Percentiles rank a stretch among this genome's conserved stretches.
Evolutionary conservation across 35 echinoderm and acorn worm species (phyloP).

Genomic region (Heliocidaris erythrogramma): DNA sequence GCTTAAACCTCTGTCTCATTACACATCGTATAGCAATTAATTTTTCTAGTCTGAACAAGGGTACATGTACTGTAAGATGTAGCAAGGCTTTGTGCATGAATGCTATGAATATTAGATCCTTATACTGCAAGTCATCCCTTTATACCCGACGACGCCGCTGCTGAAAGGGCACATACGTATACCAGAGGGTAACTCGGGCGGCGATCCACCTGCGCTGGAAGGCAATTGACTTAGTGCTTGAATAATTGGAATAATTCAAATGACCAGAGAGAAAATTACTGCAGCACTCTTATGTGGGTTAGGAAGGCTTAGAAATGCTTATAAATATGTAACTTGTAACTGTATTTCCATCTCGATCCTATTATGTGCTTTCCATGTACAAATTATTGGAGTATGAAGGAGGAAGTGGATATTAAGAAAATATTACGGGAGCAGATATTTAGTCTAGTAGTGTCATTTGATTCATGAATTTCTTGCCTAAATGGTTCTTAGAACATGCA

Average conservation of each 20-base stretch:
- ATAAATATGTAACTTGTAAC: not conserved
- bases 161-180: not conserved
- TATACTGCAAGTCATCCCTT: not conserved
- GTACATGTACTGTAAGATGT: not conserved
- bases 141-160: not conserved
- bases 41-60: not conserved
- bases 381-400: not conserved
- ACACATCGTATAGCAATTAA: too few relatives aligned
- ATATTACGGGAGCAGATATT: not conserved
- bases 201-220: conserved; percentile 23
- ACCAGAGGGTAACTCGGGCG: not conserved
- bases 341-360: not conserved
- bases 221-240: conserved; percentile 42
- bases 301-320: too few relatives aligned
- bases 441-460: not conserved
- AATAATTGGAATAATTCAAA: conserved; percentile 44
- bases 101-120: not conserved
- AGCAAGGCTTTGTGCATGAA: not conserved
- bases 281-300: not conserved
- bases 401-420: not conserved
- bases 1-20: too few relatives aligned
- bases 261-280: conserved; percentile 15
- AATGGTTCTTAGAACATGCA: not conserved
- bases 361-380: not conserved
- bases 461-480: not conserved